phyloP scores from a whole-genome alignment of 2,113 vertebrate genomes.

The Megaleporinus macrocephalus region DNA sequence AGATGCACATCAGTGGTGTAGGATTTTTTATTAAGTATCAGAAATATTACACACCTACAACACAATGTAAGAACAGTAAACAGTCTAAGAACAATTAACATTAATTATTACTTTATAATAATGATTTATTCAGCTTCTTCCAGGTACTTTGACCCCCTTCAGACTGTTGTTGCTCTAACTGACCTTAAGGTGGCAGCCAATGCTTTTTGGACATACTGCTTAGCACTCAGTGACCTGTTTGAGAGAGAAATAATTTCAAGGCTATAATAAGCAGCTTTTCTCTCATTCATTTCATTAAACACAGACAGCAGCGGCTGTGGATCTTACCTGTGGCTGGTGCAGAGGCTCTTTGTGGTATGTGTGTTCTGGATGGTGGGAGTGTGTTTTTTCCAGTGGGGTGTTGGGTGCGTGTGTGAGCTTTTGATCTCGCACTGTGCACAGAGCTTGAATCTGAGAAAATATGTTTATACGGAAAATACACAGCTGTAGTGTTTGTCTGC shows the following conservation, averaged over 20 bases:
- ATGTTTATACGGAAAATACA: not conserved
- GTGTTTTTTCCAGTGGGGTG: not conserved
- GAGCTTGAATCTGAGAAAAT: not conserved
- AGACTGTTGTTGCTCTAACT: not conserved
- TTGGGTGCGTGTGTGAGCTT: not conserved
- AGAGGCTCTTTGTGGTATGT: not conserved
- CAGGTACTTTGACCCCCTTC: not conserved
- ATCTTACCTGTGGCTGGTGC: not conserved
- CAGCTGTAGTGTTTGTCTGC: too few species aligned
- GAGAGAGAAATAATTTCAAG: not conserved
- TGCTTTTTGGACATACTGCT: not conserved
- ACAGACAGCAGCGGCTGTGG: not conserved
- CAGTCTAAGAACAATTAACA: too few species aligned
- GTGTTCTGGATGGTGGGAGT: not conserved
- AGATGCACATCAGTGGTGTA: too few species aligned
- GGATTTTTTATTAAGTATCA: too few species aligned
- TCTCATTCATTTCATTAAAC: not conserved
- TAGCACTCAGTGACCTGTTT: not conserved
- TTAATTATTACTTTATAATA: too few species aligned
- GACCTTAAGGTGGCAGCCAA: not conserved
- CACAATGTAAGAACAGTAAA: too few species aligned
- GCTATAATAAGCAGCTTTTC: not conserved
- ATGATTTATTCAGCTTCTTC: too few species aligned
- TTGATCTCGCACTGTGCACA: not conserved
- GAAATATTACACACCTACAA: too few species aligned